Evolutionary conservation across 2,113 vertebrate species (phyloP).

Genomic region (Oreochromis tanganicae): DNA sequence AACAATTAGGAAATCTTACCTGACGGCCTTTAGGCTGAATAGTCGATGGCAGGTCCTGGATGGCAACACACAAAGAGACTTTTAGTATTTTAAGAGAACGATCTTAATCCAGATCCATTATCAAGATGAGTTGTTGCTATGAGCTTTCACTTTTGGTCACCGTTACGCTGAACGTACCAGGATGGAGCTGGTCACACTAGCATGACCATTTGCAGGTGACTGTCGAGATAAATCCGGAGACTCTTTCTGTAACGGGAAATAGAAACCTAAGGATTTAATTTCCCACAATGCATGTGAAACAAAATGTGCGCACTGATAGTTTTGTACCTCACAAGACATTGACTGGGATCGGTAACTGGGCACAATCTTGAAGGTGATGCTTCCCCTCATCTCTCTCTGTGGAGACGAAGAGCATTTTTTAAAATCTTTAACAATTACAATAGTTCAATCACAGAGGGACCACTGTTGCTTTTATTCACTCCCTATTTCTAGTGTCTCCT

Average conservation of each 20-base stretch:
- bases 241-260: conserved; percentile 59
- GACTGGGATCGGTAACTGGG: conserved; percentile 95
- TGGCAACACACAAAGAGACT: conserved; percentile 52
- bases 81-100: neutral
- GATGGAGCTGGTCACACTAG: conserved; percentile 98
- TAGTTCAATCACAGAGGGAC: accelerated
- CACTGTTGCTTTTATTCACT: neutral
- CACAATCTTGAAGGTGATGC: conserved; percentile 99
- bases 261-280: neutral
- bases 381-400: conserved; percentile 97
- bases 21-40: conserved; percentile 97
- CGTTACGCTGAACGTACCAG: conserved; percentile 80
- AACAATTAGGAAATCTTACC: conserved; percentile 73
- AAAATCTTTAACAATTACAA: neutral
- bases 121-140: neutral
- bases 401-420: neutral
- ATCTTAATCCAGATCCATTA: neutral
- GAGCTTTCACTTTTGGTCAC: neutral
- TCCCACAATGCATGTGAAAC: neutral
- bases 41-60: conserved; percentile 92
- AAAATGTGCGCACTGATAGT: neutral
- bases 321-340: conserved; percentile 90
- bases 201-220: conserved; percentile 75
- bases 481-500: neutral
- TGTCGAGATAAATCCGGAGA: conserved; percentile 61